Evolutionary conservation across 2,113 vertebrate species (phyloP), one percentile per base, ranked within the genome.

Genomic region (Campylomormyrus tamandua): DNA sequence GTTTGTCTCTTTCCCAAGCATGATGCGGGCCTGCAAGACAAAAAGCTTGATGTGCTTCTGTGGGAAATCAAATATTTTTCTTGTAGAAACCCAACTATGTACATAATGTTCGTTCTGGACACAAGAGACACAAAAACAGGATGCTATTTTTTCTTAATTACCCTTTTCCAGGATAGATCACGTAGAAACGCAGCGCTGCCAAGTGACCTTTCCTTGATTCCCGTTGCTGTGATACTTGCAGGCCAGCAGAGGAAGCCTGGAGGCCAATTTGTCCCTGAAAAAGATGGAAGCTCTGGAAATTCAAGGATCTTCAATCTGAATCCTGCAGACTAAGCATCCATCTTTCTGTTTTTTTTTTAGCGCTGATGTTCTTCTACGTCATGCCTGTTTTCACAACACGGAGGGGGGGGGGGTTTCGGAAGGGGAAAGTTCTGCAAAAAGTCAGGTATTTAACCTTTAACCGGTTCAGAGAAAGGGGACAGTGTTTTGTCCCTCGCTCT

Each of bases 121-220:
- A 87, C 49, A n/a, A 50, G 27, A 87, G 83, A 42, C 45, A 86
- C 48, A 50, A 86, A 86, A 86, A 56, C 85, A 87, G 85, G 50
- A 87, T 53, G 48, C 48, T 11, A 2, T 31, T 53, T 53, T 87
- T 31, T 52, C 53, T 87, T 56, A 53, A 53, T 87, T 53, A 5
- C 83, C 83, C 42, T n/a, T 49, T 85, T 85, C 83, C 46, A 85
- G 83, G 83, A 85, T 4, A 27, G 45, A 49, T 86, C 45, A 49
- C 9, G 1, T 86, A 31, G 27, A 49, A 50, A 17, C 27, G 5
- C 24, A 31, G 24, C n/a, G 10, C 19, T 86, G 48, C 48, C 48
- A 24, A 7, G 7, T 86, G 83, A 86, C 45, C 83, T 49, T 46
- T 50, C 21, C 45, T 86, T 11, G n/a, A 31, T 86, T 86, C 24